phyloP scores from a whole-genome alignment of 2,797 vertebrate species.

The Leptoclinus maculatus region DNA sequence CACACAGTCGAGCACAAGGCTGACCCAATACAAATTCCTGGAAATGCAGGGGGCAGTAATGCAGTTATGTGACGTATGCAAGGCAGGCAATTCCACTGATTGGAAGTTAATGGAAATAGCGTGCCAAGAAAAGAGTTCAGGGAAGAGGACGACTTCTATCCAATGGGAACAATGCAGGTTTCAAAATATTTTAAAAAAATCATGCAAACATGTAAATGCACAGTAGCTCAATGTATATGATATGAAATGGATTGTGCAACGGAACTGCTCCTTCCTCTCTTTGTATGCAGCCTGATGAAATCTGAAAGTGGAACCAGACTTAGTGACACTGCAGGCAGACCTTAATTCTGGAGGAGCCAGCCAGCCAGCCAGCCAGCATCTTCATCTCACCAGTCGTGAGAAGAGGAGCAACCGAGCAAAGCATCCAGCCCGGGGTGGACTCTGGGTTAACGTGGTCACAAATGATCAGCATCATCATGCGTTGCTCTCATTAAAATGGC shows the following conservation, averaged over 20 bases:
- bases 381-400: conserved; percentile 36
- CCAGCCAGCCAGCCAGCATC: conserved; percentile 14
- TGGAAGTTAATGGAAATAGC: neutral
- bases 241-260: neutral
- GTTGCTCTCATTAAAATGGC: conserved; percentile 31
- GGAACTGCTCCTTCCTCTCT: conserved; percentile 3
- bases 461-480: conserved; percentile 58
- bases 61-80: neutral
- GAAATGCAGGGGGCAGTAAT: conserved; percentile 3
- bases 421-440: conserved; percentile 43
- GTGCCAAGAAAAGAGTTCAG: neutral
- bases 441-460: conserved; percentile 49
- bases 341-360: conserved; percentile 34
- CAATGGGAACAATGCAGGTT: neutral
- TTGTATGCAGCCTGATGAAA: conserved; percentile 25
- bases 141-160: neutral
- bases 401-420: conserved; percentile 38
- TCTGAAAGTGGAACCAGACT: conserved; percentile 27
- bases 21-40: neutral
- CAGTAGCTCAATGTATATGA: neutral
- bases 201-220: neutral
- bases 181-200: neutral
- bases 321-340: conserved; percentile 32
- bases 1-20: neutral
- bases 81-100: neutral